These are phyloP conservation scores for Antidorcas marsupialis DNA, from an alignment of 2,113 vertebrate species.

Conservation along the genomic window DNA sequence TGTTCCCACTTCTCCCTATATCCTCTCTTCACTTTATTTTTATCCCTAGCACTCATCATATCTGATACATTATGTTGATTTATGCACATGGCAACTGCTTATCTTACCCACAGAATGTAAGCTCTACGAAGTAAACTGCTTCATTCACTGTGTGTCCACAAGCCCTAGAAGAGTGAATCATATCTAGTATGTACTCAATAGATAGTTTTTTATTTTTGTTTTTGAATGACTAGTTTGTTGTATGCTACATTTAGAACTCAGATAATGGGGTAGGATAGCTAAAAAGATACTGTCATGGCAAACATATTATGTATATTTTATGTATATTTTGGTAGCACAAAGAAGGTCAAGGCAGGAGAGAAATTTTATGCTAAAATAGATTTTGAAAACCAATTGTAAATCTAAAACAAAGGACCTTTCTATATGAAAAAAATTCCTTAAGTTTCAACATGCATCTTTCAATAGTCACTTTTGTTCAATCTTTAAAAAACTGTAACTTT, in stretches of 20 bases:
- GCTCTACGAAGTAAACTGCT: background rate
- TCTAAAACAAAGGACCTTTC: background rate
- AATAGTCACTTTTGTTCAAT: background rate
- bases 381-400: conserved; percentile 9
- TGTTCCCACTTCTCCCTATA: background rate
- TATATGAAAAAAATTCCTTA: background rate
- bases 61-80: background rate
- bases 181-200: background rate
- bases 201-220: background rate
- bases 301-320: background rate
- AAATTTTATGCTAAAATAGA: background rate
- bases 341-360: background rate
- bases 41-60: background rate
- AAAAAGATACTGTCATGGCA: background rate
- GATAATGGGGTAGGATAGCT: background rate
- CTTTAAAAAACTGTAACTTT: background rate
- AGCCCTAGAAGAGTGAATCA: background rate
- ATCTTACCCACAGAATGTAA: background rate
- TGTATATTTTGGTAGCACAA: background rate
- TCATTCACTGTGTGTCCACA: background rate
- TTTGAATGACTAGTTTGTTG: background rate
- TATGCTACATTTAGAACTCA: background rate
- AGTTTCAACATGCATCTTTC: conserved; percentile 11
- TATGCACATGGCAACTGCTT: background rate
- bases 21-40: background rate